Evolutionary conservation across 2,888 invertebrate species (phyloP).

Genomic region (Abrostola tripartita): DNA sequence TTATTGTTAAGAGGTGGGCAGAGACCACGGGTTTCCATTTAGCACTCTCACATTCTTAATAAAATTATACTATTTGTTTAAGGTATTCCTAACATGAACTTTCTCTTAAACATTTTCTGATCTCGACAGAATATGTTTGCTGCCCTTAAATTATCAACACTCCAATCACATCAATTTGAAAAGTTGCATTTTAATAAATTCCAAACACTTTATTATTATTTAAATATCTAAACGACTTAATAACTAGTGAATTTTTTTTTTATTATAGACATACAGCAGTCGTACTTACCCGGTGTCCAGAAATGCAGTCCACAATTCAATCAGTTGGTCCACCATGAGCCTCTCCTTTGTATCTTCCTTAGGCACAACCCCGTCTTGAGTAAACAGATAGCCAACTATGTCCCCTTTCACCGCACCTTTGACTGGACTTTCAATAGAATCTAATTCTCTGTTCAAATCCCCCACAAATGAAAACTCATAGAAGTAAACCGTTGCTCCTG

Average conservation of each 20-base stretch:
- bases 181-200: no score
- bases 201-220: no score
- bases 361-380: constrained; percentile 54
- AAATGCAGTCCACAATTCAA: constrained; percentile 80
- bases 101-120: no score
- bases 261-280: no score
- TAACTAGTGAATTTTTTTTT: not conserved
- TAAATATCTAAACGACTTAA: not conserved
- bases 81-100: no score
- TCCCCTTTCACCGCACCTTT: constrained; percentile 87
- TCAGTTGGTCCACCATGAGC: constrained; percentile 61
- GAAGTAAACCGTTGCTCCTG: constrained; percentile 83
- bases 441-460: constrained; percentile 78
- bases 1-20: no score
- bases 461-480: constrained; percentile 88
- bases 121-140: no score
- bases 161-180: no score
- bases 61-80: no score
- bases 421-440: constrained; percentile 70
- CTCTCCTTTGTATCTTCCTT: constrained; percentile 54
- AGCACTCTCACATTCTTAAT: no score
- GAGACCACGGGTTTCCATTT: no score
- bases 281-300: constrained; percentile 84
- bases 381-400: constrained; percentile 86
- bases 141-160: no score